Evolutionary conservation across 1,140 invertebrate species (phyloP).

Genomic region (Sitobion miscanthi): DNA sequence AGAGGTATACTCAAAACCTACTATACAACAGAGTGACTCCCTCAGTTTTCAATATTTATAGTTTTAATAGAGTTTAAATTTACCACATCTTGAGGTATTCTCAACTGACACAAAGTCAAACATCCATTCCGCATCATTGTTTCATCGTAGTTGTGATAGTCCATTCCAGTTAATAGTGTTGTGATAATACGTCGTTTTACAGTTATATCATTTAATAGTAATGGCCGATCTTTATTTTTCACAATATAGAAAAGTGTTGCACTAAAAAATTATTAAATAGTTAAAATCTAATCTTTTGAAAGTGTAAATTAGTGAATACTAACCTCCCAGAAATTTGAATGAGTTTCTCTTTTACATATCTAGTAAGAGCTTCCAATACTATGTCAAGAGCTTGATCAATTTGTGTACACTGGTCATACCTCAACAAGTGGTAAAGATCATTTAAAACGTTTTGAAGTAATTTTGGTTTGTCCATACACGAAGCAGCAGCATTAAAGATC

Average conservation of each 20-base stretch:
- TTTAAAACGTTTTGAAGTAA: constrained; percentile 86
- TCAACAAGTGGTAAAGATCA: constrained; percentile 89
- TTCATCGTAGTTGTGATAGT: constrained; percentile 78
- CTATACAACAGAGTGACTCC: background rate
- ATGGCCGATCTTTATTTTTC: constrained; percentile 77
- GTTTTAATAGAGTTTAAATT: constrained; percentile 62
- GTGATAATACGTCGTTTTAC: constrained; percentile 81
- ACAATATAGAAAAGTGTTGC: constrained; percentile 94
- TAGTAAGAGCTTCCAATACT: constrained; percentile 85
- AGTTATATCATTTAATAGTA: constrained; percentile 65
- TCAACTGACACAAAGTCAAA: constrained; percentile 92
- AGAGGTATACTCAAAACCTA: background rate
- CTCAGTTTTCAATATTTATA: background rate
- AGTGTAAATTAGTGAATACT: background rate
- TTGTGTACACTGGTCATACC: constrained; percentile 77
- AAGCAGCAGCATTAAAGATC: constrained; percentile 80
- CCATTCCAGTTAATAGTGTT: constrained; percentile 87
- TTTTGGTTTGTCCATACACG: constrained; percentile 80
- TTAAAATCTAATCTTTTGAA: background rate
- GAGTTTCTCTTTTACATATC: constrained; percentile 80
- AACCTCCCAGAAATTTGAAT: constrained; percentile 90
- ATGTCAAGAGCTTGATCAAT: constrained; percentile 76
- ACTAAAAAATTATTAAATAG: constrained; percentile 65
- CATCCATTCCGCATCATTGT: constrained; percentile 96
- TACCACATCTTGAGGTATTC: constrained; percentile 93